Evolutionary conservation across 2,797 vertebrate genomes (phyloP).

Genomic region (Erithacus rubecula): DNA sequence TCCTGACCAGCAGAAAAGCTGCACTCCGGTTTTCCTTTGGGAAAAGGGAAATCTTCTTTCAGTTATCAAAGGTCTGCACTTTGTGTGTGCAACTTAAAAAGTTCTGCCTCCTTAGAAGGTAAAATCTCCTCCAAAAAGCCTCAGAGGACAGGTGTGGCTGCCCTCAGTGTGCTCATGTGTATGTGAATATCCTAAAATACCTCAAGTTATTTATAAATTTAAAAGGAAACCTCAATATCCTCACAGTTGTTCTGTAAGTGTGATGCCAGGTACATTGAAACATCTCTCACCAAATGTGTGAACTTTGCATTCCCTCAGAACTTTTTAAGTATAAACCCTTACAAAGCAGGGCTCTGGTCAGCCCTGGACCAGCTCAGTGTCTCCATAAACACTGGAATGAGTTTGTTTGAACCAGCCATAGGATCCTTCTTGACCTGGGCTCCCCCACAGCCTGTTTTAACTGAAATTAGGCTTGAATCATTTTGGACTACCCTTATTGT

Average conservation of each 20-base stretch:
- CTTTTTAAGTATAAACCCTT: background rate
- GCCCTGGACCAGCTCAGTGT: background rate
- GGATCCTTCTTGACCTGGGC: background rate
- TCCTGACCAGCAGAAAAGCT: background rate
- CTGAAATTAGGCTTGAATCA: background rate
- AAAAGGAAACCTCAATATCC: background rate
- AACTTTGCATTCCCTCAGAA: background rate
- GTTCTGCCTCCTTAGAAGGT: background rate
- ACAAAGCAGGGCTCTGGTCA: background rate
- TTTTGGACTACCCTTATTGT: background rate
- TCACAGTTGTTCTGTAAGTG: background rate
- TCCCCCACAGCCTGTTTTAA: background rate
- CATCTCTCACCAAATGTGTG: background rate
- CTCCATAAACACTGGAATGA: background rate
- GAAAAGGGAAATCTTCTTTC: background rate
- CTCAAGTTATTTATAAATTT: background rate
- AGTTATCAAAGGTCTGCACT: background rate
- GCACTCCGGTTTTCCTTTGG: background rate
- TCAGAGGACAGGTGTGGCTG: background rate
- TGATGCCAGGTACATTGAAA: background rate
- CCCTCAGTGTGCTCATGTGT: background rate
- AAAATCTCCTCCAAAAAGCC: background rate
- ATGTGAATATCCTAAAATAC: background rate
- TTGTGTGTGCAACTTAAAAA: background rate
- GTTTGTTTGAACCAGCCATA: background rate